Evolutionary conservation across 2,888 invertebrate genomes (phyloP), one percentile per base, ranked within the genome.

Genomic region (Catocala nupta): DNA sequence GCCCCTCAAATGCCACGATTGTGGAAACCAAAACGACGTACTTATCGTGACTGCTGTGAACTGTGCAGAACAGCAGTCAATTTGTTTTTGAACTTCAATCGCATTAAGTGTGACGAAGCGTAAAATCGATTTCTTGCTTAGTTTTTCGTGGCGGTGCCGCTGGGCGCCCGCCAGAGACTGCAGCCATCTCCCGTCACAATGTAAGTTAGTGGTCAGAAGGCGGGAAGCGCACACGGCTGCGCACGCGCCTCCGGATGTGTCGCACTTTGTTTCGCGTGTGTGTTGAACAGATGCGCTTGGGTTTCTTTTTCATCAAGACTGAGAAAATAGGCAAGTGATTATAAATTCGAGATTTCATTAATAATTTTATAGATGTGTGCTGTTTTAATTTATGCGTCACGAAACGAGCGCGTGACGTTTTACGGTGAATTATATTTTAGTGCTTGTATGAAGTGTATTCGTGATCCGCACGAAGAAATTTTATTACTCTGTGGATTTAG

Each of bases 271-370:
- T 81, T 77, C 80, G 81, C 78, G 73, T 86, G 55, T 78, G 81
- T 65, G 56, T 84, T 68, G 77, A 83, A 69, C 88, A 88, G 80
- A 91, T 92, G 91, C 85, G 87, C 77, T 73, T 91, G 59, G 85
- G 84, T 70, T 82, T 88, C 71, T 87, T 90, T 77, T 88, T 89
- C 78, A 73, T 86, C 75, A 88, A 86, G 71, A 80, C 77, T 67
- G 78, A 84, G 71, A 87, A 72, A 81, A 75, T 87, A 87, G 92
- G 92, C 91, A 90, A 92, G 92, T 92, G 83, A 59, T 71, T 68
- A 63, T 60, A 48, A 68, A 66, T 63, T 59, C 36, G 43, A 60
- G 53, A 70, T 70, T 68, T 65, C 64, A 68, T 67, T 58, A 60
- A 62, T 62, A 42, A 65, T 64, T 70, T 67, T 59, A 52, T 55